These are phyloP conservation scores for Taurulus bubalis DNA, from an alignment of 2,113 vertebrate genomes.

Conservation along the genomic window DNA sequence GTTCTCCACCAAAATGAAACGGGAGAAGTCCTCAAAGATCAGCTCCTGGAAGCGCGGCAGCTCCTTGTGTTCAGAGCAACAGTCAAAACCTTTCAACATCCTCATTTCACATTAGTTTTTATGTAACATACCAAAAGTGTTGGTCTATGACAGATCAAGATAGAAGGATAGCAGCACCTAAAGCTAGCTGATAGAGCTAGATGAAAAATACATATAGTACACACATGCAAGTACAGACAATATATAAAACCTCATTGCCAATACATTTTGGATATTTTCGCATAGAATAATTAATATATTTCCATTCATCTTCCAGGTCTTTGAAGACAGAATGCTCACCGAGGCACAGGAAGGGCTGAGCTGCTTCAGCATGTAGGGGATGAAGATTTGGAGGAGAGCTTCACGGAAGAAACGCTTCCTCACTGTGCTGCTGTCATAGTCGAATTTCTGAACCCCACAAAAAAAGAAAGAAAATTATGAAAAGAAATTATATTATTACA, in stretches of 20 bases:
- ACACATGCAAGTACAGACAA: background rate
- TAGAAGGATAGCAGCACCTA: too few species aligned
- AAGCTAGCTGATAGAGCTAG: too few species aligned
- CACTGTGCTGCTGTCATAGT: conserved; percentile 97
- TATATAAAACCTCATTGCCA: background rate
- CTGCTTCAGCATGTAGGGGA: conserved; percentile 96
- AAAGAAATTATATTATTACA: background rate
- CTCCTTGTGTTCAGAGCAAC: conserved; percentile 81
- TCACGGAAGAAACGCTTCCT: conserved; percentile 96
- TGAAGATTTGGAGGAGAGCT: conserved; percentile 95
- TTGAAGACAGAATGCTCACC: too few species aligned
- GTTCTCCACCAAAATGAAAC: conserved; percentile 93
- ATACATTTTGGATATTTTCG: too few species aligned
- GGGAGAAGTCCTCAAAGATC: conserved; percentile 95
- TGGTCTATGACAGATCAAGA: too few species aligned
- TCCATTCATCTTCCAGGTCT: too few species aligned
- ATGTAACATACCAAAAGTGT: background rate
- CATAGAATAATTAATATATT: too few species aligned
- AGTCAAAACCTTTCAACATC: background rate
- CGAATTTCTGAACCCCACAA: conserved; percentile 87
- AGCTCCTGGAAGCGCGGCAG: conserved; percentile 92
- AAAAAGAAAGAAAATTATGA: background rate
- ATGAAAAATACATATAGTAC: background rate
- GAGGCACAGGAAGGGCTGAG: conserved; percentile 88
- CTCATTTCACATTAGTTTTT: background rate